Conservation (phyloP, 2,113 vertebrate genomes). For the Sarotherodon lohbergeri region DNA sequence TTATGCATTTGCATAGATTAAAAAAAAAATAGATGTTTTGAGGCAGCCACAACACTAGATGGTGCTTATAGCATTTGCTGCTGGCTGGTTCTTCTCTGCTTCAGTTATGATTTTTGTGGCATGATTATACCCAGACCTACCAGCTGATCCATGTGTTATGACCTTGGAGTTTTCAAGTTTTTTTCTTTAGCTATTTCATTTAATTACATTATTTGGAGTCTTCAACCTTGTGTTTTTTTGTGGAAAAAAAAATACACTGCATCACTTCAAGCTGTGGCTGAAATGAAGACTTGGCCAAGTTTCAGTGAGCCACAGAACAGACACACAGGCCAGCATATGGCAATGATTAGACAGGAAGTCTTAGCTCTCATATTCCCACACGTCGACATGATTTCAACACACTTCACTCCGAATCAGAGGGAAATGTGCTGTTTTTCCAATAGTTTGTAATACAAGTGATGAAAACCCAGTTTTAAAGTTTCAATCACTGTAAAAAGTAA, state of each 20-base stretch:
- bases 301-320: not conserved
- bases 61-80: not conserved
- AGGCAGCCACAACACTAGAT: conserved; percentile 4
- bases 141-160: not conserved
- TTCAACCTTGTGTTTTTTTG: not conserved
- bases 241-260: not conserved
- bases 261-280: not conserved
- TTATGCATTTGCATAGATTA: not conserved
- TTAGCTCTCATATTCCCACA: not conserved
- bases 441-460: not conserved
- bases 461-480: not conserved
- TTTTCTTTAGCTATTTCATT: not conserved
- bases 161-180: not conserved
- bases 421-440: not conserved
- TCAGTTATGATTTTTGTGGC: not conserved
- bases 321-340: conserved; percentile 8
- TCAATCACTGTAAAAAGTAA: not conserved
- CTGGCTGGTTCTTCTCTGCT: not conserved
- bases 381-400: not conserved
- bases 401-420: not conserved
- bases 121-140: not conserved
- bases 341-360: conserved; percentile 29
- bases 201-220: not conserved
- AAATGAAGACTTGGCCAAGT: not conserved
- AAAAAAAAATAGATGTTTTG: not conserved